Percentiles rank a stretch among this genome's conserved stretches.
Conservation (phyloP, 2,797 vertebrate genomes). For the Catamblyrhynchus diadema region DNA sequence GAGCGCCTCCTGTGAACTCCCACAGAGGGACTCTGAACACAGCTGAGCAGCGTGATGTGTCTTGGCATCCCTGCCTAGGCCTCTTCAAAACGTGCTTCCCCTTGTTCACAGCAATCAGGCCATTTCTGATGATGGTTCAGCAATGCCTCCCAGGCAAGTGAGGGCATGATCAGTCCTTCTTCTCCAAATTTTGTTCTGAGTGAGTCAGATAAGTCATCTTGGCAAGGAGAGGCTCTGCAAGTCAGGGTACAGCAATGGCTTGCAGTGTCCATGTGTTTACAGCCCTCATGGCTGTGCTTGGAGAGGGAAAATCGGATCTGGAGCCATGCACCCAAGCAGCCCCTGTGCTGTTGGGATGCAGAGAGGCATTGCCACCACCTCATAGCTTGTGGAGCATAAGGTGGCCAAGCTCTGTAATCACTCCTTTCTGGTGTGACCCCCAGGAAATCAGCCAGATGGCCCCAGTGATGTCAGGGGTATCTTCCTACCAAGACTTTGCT, state of each 20-base stretch:
- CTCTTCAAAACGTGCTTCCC: conserved; percentile 54
- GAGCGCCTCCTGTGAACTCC: conserved; percentile 17
- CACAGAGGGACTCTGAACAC: background rate
- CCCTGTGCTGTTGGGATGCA: background rate
- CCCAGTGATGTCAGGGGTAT: background rate
- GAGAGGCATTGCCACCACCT: background rate
- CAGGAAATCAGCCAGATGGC: background rate
- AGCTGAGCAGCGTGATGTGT: conserved; percentile 19
- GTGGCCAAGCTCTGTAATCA: background rate
- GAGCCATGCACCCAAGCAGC: rapidly evolving
- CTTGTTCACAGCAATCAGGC: conserved; percentile 60
- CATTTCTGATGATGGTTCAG: conserved; percentile 52
- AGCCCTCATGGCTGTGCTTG: background rate
- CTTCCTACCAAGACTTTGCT: background rate
- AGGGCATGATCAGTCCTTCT: conserved; percentile 42
- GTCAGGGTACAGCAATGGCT: background rate
- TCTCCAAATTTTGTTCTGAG: conserved; percentile 13
- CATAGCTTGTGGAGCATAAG: background rate
- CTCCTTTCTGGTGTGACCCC: background rate
- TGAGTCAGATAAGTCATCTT: conserved; percentile 48
- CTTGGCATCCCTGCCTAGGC: conserved; percentile 55
- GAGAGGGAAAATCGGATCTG: background rate
- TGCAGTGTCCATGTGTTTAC: background rate
- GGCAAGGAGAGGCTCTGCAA: conserved; percentile 10
- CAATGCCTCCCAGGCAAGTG: conserved; percentile 53